Evolutionary conservation across 2,888 invertebrate genomes (phyloP).

Genomic region (Nipponacmea schrenckii): DNA sequence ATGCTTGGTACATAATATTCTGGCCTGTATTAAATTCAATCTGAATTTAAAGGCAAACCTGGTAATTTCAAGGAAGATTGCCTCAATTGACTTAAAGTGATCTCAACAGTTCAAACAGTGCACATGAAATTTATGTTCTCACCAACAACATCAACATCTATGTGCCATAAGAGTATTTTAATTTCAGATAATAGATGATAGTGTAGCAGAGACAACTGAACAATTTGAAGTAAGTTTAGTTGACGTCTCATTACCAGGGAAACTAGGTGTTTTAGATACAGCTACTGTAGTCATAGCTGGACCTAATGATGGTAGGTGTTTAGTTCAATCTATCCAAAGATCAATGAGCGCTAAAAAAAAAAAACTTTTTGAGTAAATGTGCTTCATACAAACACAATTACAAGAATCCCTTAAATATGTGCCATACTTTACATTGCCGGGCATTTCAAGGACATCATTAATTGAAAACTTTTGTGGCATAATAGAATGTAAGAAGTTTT

Average conservation of each 20-base stretch:
- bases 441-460: no score
- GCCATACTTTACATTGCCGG: no score
- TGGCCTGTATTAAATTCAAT: background rate
- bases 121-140: no score
- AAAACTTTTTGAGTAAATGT: no score
- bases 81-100: no score
- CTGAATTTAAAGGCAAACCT: background rate
- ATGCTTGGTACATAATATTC: background rate
- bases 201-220: slow-evolving; percentile 61
- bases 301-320: slow-evolving; percentile 65
- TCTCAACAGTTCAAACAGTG: no score
- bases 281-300: slow-evolving; percentile 64
- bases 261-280: slow-evolving; percentile 53
- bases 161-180: background rate
- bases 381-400: no score
- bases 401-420: background rate
- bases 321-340: background rate
- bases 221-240: slow-evolving; percentile 63
- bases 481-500: no score
- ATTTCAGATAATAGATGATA: slow-evolving; percentile 65
- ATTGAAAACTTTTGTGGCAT: no score
- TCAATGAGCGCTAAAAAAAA: no score
- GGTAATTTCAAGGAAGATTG: no score
- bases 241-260: slow-evolving; percentile 58
- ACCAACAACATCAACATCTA: no score